Conservation (phyloP, 2,113 vertebrate species). For the Xenopus borealis region DNA sequence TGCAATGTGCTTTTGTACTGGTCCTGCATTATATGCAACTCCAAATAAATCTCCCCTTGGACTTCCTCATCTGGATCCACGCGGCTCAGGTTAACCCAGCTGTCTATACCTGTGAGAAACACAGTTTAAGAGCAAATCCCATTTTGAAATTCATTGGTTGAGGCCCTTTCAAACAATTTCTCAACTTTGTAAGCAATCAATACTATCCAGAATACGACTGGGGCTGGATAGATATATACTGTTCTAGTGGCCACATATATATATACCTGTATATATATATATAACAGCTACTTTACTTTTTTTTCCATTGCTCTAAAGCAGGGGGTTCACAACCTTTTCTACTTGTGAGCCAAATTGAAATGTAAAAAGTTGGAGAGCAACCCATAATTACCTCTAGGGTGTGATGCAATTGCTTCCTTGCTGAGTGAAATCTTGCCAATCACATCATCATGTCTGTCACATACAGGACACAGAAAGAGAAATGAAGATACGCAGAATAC, state of each 20-base stretch:
- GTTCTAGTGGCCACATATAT: too few species aligned
- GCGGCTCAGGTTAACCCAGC: slow-evolving; percentile 80
- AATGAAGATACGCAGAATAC: not conserved
- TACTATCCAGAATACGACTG: too few species aligned
- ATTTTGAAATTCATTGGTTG: not conserved
- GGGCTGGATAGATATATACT: too few species aligned
- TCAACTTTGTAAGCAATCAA: too few species aligned
- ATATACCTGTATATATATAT: too few species aligned
- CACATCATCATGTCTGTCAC: slow-evolving; percentile 78
- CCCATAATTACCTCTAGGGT: slow-evolving; percentile 70
- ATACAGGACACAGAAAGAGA: not conserved
- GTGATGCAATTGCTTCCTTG: slow-evolving; percentile 72
- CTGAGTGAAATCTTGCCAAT: slow-evolving; percentile 85
- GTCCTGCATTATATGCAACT: slow-evolving; percentile 63
- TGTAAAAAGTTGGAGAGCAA: too few species aligned
- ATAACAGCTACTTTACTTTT: too few species aligned
- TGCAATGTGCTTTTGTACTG: slow-evolving; percentile 59
- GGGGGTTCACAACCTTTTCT: too few species aligned
- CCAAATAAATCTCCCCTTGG: slow-evolving; percentile 82
- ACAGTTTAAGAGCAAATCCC: not conserved
- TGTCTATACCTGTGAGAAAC: slow-evolving; percentile 68
- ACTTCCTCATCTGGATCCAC: slow-evolving; percentile 81
- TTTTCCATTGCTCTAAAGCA: too few species aligned
- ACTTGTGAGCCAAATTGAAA: too few species aligned
- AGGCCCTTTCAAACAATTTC: too few species aligned